These are phyloP conservation scores for Caiman crocodilus DNA, from an alignment of 2,797 vertebrate species.

Conservation along the genomic window DNA sequence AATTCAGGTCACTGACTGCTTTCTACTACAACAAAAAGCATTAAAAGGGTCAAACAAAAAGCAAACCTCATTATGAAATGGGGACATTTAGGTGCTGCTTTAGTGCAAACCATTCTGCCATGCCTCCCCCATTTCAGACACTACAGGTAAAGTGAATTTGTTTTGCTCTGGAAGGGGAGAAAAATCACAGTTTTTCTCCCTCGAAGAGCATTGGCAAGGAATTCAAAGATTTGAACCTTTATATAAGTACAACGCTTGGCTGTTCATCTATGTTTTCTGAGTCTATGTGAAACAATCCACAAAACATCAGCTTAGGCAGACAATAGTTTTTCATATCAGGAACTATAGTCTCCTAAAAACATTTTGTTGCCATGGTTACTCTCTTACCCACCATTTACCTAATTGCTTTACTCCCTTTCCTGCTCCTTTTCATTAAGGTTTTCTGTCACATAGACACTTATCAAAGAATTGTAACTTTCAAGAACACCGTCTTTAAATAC, in stretches of 20 bases:
- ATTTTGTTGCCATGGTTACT: background rate
- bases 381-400: accelerated
- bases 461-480: background rate
- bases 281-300: background rate
- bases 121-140: background rate
- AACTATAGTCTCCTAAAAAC: background rate
- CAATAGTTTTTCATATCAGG: background rate
- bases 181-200: background rate
- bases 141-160: background rate
- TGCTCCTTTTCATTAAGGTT: background rate
- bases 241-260: background rate
- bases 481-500: background rate
- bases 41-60: background rate
- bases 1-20: background rate
- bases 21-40: background rate
- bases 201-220: background rate
- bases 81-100: conserved; percentile 6
- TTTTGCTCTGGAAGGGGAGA: conserved; percentile 12
- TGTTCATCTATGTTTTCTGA: background rate
- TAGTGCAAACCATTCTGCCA: background rate
- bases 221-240: background rate
- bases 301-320: background rate
- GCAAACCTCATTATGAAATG: background rate
- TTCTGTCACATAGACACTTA: background rate
- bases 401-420: background rate